Evolutionary conservation across 2,888 invertebrate genomes (phyloP), one percentile per base, ranked within the genome.

Genomic region (Loripinus fragilis): DNA sequence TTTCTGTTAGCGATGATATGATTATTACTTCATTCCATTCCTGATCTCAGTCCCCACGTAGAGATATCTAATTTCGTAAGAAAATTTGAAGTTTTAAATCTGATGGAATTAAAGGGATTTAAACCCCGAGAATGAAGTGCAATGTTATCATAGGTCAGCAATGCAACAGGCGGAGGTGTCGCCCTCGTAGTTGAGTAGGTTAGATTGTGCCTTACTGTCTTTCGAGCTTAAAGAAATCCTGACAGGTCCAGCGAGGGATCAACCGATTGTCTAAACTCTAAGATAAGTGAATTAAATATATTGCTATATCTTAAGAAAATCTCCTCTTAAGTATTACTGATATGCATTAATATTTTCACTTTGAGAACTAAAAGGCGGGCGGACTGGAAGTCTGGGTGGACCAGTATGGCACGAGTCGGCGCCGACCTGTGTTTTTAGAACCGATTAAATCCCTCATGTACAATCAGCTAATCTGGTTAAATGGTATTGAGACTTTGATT

Each of bases 21-120:
- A 33, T 15, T 17, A 33, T 60, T 28, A 60, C 23, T 60, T 20
- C 60, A 60, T 60, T 60, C 60, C 60, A 28, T 17, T 33, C 30
- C 33, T 33, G 48, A 66, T 50, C 42, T 67, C 71, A 65, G 60
- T 74, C 64, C 55, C 78, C 74, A 71, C 55, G 74, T 20, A 64
- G 65, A 60, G 30, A 35, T 15, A 25, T 42, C 48, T 41, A 38
- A 71, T 71, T 71, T 70, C 66, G 67, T 38, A 33, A 42, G 45
- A 69, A 69, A 74, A 76, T 76, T 73, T 80, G 48, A 60, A 71
- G 69, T 76, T 80, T 74, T 81, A 81, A 81, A 81, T 81, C 80
- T 74, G 55, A 60, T 28, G 45, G 80, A 71, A 72, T 83, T 83
- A 83, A 71, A 25, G 55, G 83, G 80, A 80, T 80, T 83, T 83